phyloP scores from a whole-genome alignment of 2,797 vertebrate species.

The Sebastes vulpes region DNA sequence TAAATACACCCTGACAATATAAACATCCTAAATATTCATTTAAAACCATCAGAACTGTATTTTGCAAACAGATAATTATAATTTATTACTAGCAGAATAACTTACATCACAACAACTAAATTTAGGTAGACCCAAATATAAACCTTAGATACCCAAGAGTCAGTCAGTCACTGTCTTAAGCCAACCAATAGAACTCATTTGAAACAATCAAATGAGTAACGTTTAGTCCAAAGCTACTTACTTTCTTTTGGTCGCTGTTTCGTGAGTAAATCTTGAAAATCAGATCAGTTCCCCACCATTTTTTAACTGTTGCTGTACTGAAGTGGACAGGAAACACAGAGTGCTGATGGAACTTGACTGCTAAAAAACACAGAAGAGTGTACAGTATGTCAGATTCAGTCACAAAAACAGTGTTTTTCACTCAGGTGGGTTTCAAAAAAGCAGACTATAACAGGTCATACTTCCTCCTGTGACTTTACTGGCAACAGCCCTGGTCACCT shows the following conservation, averaged over 20 bases:
- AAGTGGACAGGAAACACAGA: constrained; percentile 90
- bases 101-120: neutral
- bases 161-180: neutral
- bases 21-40: neutral
- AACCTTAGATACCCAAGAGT: neutral
- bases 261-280: constrained; percentile 90
- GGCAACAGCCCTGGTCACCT: constrained; percentile 89
- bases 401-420: neutral
- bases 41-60: too few relatives aligned
- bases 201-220: neutral
- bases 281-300: constrained; percentile 90
- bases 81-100: neutral
- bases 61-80: neutral
- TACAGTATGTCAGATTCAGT: neutral
- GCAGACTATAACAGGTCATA: constrained; percentile 52
- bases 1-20: neutral
- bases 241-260: constrained; percentile 91
- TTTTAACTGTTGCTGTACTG: constrained; percentile 78
- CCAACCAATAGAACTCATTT: neutral
- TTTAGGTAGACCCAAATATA: neutral
- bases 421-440: neutral
- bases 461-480: constrained; percentile 89
- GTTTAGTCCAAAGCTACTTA: constrained; percentile 48
- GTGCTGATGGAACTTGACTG: constrained; percentile 90
- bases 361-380: constrained; percentile 78